Evolutionary conservation across 2,888 invertebrate genomes (phyloP), one percentile per base, ranked within the genome.

Genomic region (Chesias legatella): DNA sequence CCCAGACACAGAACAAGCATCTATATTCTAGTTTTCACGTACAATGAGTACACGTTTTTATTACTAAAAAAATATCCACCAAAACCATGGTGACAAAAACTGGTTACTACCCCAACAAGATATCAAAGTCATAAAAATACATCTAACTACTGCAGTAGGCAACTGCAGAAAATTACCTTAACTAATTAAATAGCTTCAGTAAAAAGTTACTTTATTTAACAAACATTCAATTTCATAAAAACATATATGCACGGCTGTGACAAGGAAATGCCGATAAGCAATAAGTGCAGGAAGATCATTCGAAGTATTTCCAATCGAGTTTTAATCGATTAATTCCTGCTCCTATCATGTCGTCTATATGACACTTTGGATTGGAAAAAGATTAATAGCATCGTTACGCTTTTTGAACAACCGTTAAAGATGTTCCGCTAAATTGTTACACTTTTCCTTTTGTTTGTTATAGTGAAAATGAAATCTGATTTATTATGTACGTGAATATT

Each of bases 311-410:
- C 22, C 35, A 35, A 44, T 44, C 49, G 43, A 25, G 37, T 23
- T 34, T 26, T 33, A 39, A 37, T 48, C 21, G 23, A 40, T 34
- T 9, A 37, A 31, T 54, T 53, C 45, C 49, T 52, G 35, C 31
- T 33, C 40, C 38, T 48, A 38, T 41, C 37, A 52, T 39, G 35
- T 21, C 36, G 43, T 43, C 27, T 46, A 28, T 41, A 40, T 36
- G 40, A 43, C 49, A 48, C 43, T 50, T 48, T 44, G 32, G 44
- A 49, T 43, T 55, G 46, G 40, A 41, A 67, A 67, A 56, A 58
- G 60, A 68, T 63, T 64, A 55, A 67, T 66, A 48, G 49, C 43
- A 39, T 26, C 53, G 63, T 64, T 58, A 63, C 70, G 69, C 61
- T 66, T 42, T 58, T 63, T 64, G 53, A 58, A 40, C 66, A 63